Percentiles rank a stretch among this genome's conserved stretches.
phyloP scores from a whole-genome alignment of 2,888 invertebrate genomes.

The Acrobasis suavella region DNA sequence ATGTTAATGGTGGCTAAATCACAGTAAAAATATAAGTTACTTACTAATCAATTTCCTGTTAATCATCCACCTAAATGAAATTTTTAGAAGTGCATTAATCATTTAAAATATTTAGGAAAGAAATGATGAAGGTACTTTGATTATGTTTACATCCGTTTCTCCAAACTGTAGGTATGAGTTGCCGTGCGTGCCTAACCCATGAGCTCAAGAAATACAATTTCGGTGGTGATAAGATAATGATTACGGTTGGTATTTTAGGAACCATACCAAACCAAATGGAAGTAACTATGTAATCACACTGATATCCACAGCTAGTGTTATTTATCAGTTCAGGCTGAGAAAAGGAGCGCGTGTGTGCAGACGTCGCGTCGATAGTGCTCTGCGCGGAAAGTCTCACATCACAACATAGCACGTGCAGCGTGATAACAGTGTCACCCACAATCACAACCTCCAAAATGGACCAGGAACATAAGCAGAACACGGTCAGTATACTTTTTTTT shows the following conservation, averaged over 20 bases:
- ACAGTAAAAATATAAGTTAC: no score
- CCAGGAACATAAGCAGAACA: conserved; percentile 41
- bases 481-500: conserved; percentile 46
- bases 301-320: conserved; percentile 54
- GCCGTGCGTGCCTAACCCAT: conserved; percentile 11
- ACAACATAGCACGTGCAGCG: conserved; percentile 44
- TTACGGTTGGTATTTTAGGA: conserved; percentile 32
- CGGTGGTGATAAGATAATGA: conserved; percentile 34
- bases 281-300: conserved; percentile 42
- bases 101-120: neutral
- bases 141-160: conserved; percentile 5
- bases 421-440: conserved; percentile 36
- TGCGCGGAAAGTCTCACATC: conserved; percentile 43
- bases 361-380: conserved; percentile 49
- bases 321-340: conserved; percentile 62
- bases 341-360: conserved; percentile 49
- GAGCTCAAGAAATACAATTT: neutral
- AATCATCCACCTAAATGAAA: neutral
- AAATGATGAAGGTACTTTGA: neutral
- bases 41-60: no score
- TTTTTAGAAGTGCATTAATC: neutral
- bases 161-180: neutral
- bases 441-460: conserved; percentile 44
- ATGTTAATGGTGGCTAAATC: no score
- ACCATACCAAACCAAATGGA: conserved; percentile 38